Percentiles rank a stretch among this genome's conserved stretches.
Conservation (phyloP, 2,797 vertebrate genomes). For the Chrysocyon brachyurus region DNA sequence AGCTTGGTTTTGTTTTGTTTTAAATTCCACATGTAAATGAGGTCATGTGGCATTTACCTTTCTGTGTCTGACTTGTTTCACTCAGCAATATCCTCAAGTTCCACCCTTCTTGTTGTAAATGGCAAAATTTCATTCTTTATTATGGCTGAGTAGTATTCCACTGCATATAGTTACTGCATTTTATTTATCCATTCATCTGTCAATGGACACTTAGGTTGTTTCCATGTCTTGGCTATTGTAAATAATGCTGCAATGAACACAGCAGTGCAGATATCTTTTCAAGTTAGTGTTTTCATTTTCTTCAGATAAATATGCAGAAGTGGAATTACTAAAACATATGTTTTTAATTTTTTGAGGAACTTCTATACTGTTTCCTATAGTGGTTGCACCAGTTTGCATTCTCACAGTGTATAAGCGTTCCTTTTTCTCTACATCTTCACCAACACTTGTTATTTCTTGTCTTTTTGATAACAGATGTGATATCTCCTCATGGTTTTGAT, state of each 20-base stretch:
- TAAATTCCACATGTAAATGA: background rate
- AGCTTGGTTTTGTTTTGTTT: background rate
- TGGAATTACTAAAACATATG: background rate
- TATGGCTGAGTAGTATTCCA: background rate
- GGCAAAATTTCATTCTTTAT: constrained; percentile 5
- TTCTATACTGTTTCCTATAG: background rate
- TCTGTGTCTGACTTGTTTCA: background rate
- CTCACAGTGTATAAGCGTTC: background rate
- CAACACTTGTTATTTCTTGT: background rate
- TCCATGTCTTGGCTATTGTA: background rate
- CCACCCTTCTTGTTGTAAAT: background rate
- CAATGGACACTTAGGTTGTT: background rate
- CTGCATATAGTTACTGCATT: background rate
- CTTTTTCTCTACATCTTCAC: background rate
- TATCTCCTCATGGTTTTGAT: background rate
- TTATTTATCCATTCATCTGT: background rate
- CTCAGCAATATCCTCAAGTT: background rate
- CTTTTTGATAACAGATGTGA: background rate
- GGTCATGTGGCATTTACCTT: background rate
- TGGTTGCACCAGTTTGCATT: background rate
- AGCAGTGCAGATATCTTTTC: background rate
- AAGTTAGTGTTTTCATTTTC: background rate
- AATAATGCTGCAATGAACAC: background rate
- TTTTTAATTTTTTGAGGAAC: background rate
- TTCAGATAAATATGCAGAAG: background rate